phyloP scores from a whole-genome alignment of 2,113 vertebrate genomes.

The Lycocorax pyrrhopterus region DNA sequence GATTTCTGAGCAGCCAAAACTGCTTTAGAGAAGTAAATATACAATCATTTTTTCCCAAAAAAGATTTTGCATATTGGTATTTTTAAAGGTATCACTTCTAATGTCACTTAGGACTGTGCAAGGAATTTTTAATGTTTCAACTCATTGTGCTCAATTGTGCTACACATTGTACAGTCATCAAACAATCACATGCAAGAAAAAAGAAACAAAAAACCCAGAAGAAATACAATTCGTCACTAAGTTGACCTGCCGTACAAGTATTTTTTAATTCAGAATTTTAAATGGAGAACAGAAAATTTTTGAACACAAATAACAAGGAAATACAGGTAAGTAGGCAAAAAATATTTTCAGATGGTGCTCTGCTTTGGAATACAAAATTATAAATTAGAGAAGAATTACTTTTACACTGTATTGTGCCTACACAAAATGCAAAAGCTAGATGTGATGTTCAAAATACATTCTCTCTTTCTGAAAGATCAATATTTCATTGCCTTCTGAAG shows the following conservation, averaged over 20 bases:
- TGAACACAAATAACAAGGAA: neutral
- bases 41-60: rapidly evolving
- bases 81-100: neutral
- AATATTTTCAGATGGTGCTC: neutral
- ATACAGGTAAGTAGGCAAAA: neutral
- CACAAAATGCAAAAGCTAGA: neutral
- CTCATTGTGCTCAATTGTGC: neutral
- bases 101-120: neutral
- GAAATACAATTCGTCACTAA: neutral
- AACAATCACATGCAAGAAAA: neutral
- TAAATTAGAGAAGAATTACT: neutral
- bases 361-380: neutral
- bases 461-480: neutral
- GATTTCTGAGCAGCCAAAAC: neutral
- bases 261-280: neutral
- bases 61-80: neutral
- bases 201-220: neutral
- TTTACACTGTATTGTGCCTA: neutral
- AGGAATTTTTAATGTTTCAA: neutral
- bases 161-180: neutral
- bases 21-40: neutral
- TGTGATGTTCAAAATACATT: neutral
- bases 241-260: neutral
- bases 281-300: neutral
- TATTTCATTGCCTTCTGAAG: neutral